Base-by-base conservation (phyloP, 1,140 invertebrate species). In the Tetramorium alpestre region DNA sequence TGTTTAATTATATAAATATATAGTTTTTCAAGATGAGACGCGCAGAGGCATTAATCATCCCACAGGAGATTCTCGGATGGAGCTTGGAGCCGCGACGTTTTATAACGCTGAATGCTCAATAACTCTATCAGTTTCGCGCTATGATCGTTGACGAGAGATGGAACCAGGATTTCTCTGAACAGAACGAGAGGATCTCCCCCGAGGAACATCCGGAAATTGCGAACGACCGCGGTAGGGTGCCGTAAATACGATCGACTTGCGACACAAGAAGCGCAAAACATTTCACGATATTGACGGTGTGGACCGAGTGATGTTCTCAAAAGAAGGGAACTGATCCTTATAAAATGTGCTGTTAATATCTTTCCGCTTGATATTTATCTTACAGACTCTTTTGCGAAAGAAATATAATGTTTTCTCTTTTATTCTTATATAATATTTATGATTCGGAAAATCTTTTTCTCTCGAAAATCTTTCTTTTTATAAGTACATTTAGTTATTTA, bases 241-340 rank as follows among this genome's bases (percentile, higher is more conserved):
- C 18, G 41, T 25, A 84, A 73, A 73, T 73, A 73, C 69, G 69
- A 84, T 73, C 25, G 41, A 84, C 10, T 70, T 38, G 65, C 25
- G 38, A 3, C 28, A 25, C 7, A 84, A 84, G 54, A 84, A 84
- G n/a, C 18, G 18, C 41, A 84, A 84, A 84, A 84, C 41, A 73
- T 65, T 58, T 72, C 11, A 25, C 22, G 51, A 72, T 60, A 60
- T 13, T 22, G 16, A 28, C 28, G 25, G 4, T 38, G n/a, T 25
- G n/a, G 7, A 10, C 16, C 65, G 49, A 51, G 13, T 60, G 25
- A 82, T 33, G 22, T 41, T 72, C 41, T 60, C 51, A 28, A 7
- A 10, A 58, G 25, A 72, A 5, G 38, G 28, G 18, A 60, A 25
- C 28, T 69, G 67, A 60, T 58, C n/a, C 11, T 22, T 18, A 11